These are phyloP conservation scores for Turnix velox DNA, from an alignment of 2,113 vertebrate species.

Conservation along the genomic window DNA sequence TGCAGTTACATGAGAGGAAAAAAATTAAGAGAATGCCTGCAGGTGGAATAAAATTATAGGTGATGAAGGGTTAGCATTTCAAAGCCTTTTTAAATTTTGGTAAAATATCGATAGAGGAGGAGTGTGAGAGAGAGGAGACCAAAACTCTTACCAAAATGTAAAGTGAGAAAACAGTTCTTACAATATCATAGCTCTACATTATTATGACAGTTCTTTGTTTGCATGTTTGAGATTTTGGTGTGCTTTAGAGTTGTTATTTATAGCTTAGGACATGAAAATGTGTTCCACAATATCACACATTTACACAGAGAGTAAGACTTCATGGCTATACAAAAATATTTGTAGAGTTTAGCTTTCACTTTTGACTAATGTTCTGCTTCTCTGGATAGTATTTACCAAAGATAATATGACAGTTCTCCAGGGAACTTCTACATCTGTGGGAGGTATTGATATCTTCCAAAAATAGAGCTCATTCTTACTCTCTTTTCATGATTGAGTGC, in stretches of 20 bases:
- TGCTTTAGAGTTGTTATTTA: background rate
- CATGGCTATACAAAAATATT: background rate
- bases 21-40: background rate
- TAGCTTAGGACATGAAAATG: background rate
- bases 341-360: background rate
- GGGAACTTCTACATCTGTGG: background rate
- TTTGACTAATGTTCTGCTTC: background rate
- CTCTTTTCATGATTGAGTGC: background rate
- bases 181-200: background rate
- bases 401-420: background rate
- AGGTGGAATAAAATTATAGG: background rate
- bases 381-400: background rate
- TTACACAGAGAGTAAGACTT: background rate
- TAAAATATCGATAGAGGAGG: background rate
- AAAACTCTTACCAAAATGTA: background rate
- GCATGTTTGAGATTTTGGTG: background rate
- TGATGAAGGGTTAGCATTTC: background rate
- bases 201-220: background rate
- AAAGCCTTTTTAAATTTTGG: background rate
- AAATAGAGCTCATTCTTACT: background rate
- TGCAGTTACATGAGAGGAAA: background rate
- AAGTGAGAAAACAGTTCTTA: background rate
- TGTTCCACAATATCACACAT: background rate
- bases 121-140: background rate
- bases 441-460: background rate